Evolutionary conservation across 2,888 invertebrate species (phyloP).

Genomic region (Leptopilina drosophilae): DNA sequence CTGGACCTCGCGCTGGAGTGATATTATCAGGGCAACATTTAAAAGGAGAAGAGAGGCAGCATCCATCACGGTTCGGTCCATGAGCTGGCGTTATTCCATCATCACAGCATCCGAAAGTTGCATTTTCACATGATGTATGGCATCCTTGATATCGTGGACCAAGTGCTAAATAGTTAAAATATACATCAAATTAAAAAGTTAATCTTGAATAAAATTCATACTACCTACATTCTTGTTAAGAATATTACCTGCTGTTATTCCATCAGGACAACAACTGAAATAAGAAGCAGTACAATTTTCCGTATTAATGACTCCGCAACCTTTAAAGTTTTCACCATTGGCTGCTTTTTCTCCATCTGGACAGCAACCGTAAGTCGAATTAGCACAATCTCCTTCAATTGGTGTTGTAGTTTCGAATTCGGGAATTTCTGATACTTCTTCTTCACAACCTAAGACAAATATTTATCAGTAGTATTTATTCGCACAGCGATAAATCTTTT

Average conservation of each 20-base stretch:
- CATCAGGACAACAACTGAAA: slow-evolving; percentile 88
- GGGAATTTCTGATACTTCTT: slow-evolving; percentile 60
- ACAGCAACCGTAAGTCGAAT: slow-evolving; percentile 86
- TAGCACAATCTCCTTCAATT: slow-evolving; percentile 77
- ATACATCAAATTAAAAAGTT: not conserved
- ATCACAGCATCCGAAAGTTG: slow-evolving; percentile 91
- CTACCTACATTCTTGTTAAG: not conserved
- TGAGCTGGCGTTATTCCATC: slow-evolving; percentile 91
- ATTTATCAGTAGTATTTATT: not conserved
- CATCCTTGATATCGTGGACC: slow-evolving; percentile 88
- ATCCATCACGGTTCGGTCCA: slow-evolving; percentile 89
- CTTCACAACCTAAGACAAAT: slow-evolving; percentile 65
- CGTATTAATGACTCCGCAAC: slow-evolving; percentile 78
- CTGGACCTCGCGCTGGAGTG: slow-evolving; percentile 88
- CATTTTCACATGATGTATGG: slow-evolving; percentile 82
- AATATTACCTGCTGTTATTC: slow-evolving; percentile 80
- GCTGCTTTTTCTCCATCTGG: slow-evolving; percentile 82
- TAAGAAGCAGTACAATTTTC: slow-evolving; percentile 80
- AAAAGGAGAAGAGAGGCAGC: slow-evolving; percentile 84
- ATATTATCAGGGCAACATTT: slow-evolving; percentile 97
- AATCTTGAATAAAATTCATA: too few relatives aligned
- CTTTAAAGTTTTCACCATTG: slow-evolving; percentile 82
- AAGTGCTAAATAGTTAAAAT: slow-evolving; percentile 77
- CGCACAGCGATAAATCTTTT: too few relatives aligned
- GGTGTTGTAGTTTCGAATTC: slow-evolving; percentile 65